These are phyloP conservation scores for Amblyteles armatorius DNA, from an alignment of 2,888 invertebrate species.

Conservation along the genomic window DNA sequence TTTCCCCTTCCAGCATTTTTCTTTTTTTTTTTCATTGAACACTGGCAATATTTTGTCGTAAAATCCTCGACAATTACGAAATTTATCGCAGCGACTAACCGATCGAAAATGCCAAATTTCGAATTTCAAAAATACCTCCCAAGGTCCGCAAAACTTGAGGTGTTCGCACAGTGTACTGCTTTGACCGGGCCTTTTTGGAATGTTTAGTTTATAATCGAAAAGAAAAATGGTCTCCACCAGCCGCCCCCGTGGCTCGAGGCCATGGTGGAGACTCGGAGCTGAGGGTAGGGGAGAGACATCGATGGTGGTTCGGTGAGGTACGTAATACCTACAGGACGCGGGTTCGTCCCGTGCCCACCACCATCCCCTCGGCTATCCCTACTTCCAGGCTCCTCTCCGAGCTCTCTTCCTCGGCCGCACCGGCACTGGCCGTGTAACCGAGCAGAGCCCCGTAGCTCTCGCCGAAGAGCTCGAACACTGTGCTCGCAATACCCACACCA, in stretches of 20 bases:
- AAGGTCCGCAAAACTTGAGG: too few species aligned
- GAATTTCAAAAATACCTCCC: too few species aligned
- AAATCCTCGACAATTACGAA: not conserved
- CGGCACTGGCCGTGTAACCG: conserved; percentile 5
- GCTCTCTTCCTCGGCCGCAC: conserved; percentile 32
- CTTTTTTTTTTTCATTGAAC: conserved; percentile 5
- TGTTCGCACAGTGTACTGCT: too few species aligned
- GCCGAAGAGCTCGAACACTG: conserved; percentile 17
- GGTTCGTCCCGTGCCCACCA: conserved; percentile 52
- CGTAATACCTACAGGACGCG: conserved; percentile 17
- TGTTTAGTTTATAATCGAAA: conserved; percentile 17
- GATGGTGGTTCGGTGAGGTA: conserved; percentile 54
- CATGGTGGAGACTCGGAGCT: not conserved
- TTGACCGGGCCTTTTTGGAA: not conserved
- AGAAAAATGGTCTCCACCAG: conserved; percentile 61
- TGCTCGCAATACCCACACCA: conserved; percentile 34
- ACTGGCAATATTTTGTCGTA: not conserved
- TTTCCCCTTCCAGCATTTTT: not conserved
- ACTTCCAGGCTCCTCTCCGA: not conserved
- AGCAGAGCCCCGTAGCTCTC: conserved; percentile 19
- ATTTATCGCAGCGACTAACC: too few species aligned
- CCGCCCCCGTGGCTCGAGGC: conserved; percentile 52
- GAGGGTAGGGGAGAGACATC: conserved; percentile 42
- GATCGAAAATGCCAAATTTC: too few species aligned
- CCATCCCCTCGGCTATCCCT: conserved; percentile 45